Evolutionary conservation across 2,888 invertebrate genomes (phyloP).

Genomic region (Coleophora deauratella): DNA sequence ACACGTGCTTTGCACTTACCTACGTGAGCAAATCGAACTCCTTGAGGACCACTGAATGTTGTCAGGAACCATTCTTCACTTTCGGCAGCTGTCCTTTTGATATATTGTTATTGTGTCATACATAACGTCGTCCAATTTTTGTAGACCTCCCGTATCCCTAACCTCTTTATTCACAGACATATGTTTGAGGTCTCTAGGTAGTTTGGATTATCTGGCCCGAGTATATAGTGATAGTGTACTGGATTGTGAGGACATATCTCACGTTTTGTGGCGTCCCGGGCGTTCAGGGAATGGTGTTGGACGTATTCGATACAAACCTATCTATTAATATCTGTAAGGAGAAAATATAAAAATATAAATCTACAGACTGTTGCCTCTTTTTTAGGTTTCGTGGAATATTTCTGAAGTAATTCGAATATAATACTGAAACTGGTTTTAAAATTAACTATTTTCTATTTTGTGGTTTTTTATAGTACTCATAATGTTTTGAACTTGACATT

Average conservation of each 20-base stretch:
- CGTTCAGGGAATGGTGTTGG: constrained; percentile 2
- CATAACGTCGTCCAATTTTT: constrained; percentile 19
- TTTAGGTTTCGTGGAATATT: too few relatives aligned
- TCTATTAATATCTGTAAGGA: too few relatives aligned
- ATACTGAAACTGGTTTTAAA: too few relatives aligned
- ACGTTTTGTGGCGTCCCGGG: constrained; percentile 19
- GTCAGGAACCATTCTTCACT: constrained; percentile 40
- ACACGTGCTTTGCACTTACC: too few relatives aligned
- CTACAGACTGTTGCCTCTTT: too few relatives aligned
- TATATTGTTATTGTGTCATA: constrained; percentile 42
- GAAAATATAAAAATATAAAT: too few relatives aligned
- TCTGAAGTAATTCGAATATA: too few relatives aligned
- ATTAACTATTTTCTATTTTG: too few relatives aligned
- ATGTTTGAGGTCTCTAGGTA: neutral
- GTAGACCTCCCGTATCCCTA: constrained; percentile 11
- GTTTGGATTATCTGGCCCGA: constrained; percentile 13
- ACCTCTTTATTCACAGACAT: neutral
- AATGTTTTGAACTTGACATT: too few relatives aligned
- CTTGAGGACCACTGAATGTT: constrained; percentile 23
- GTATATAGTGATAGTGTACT: constrained; percentile 16
- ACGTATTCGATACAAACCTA: too few relatives aligned
- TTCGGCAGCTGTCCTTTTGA: constrained; percentile 41
- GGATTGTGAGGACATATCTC: constrained; percentile 25
- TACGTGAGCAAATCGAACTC: constrained; percentile 13
- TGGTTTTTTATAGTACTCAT: too few relatives aligned